A percentile compares a stretch with the other conserved stretches of the same genome.
phyloP scores from a whole-genome alignment of 2,113 vertebrate genomes.

The Crotalus horridus region DNA sequence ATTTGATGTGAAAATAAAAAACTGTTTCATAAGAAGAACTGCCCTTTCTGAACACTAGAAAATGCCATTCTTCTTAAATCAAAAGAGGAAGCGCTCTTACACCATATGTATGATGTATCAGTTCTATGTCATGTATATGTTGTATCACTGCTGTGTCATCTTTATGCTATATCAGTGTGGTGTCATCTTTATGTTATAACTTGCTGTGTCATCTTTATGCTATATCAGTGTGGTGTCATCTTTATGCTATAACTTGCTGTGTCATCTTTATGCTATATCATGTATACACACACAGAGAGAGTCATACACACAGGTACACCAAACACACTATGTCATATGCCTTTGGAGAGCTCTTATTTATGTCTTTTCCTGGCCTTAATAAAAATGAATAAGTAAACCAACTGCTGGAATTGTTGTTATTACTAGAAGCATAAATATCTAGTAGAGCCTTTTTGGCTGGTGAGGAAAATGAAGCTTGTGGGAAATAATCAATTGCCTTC shows the following conservation, averaged over 20 bases:
- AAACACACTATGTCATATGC: background rate
- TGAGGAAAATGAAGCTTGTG: slow-evolving; percentile 34
- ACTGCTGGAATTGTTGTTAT: slow-evolving; percentile 12
- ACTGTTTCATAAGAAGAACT: background rate
- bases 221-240: no score
- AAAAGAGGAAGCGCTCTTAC: background rate
- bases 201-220: no score
- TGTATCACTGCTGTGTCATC: no score
- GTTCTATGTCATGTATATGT: no score
- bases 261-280: background rate
- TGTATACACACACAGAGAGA: background rate
- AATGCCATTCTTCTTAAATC: no score
- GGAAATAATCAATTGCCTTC: slow-evolving; percentile 36
- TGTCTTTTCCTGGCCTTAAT: background rate
- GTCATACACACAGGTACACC: background rate
- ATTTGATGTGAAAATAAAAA: background rate
- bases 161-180: background rate
- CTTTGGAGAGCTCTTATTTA: background rate
- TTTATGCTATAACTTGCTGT: no score
- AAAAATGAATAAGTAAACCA: background rate
- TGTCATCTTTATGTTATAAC: background rate
- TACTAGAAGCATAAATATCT: slow-evolving; percentile 17
- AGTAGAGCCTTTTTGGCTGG: background rate
- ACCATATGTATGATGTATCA: no score
- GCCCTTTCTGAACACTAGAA: background rate